Evolutionary conservation across 2,113 vertebrate species (phyloP).

Genomic region (Ciconia maguari): DNA sequence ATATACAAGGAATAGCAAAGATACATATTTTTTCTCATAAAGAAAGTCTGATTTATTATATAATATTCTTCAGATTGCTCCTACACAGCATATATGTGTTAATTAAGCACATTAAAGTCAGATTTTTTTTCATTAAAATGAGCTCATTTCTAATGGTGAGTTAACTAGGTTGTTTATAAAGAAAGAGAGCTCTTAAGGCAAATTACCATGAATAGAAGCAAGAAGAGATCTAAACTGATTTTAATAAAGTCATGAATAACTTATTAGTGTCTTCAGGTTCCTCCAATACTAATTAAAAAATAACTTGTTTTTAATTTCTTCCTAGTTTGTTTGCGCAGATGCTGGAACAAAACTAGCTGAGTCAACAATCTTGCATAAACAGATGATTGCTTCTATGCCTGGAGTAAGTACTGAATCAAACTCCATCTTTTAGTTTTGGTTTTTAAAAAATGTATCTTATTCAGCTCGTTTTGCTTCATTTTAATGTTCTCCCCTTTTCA

Average conservation of each 20-base stretch:
- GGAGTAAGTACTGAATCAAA: slow-evolving; percentile 82
- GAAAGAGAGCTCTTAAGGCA: not conserved
- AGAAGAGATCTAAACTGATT: slow-evolving; percentile 8
- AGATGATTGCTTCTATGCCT: slow-evolving; percentile 93
- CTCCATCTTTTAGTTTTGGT: not conserved
- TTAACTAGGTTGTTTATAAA: slow-evolving; percentile 9
- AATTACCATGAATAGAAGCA: slow-evolving; percentile 9
- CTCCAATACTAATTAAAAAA: slow-evolving; percentile 49
- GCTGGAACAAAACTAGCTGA: slow-evolving; percentile 94
- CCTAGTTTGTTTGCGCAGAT: slow-evolving; percentile 96
- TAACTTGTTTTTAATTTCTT: slow-evolving; percentile 64
- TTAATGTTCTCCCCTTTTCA: not conserved
- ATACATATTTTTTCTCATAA: not conserved
- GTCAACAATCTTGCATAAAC: slow-evolving; percentile 97
- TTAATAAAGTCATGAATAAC: slow-evolving; percentile 51
- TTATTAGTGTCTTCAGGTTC: slow-evolving; percentile 23
- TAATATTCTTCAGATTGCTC: not conserved
- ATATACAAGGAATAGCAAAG: not conserved
- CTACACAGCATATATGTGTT: not conserved
- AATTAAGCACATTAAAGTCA: not conserved
- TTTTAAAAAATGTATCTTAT: not conserved
- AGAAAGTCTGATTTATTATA: not conserved
- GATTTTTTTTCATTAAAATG: not conserved
- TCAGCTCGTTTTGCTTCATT: not conserved
- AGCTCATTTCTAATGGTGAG: not conserved